phyloP scores from a whole-genome alignment of 2,113 vertebrate genomes.

The Fregata magnificens region DNA sequence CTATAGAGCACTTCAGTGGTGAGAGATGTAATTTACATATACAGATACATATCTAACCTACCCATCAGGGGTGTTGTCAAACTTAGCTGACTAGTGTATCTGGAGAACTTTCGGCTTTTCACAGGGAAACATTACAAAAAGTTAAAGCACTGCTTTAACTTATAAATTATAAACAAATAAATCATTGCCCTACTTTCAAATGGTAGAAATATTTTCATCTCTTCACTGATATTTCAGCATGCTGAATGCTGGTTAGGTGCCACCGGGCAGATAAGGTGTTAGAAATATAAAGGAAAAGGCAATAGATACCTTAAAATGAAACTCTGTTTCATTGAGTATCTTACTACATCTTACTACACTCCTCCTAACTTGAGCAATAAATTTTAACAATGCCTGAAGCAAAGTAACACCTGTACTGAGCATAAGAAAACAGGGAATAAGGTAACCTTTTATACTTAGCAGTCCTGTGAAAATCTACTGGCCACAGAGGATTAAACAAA shows the following conservation, averaged over 20 bases:
- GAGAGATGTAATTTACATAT: not conserved
- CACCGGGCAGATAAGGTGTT: not conserved
- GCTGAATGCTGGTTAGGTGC: not conserved
- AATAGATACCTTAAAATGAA: not conserved
- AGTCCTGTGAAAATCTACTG: not conserved
- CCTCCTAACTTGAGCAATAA: not conserved
- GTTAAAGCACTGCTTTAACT: not conserved
- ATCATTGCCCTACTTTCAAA: not conserved
- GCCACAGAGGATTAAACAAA: not conserved
- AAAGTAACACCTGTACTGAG: not conserved
- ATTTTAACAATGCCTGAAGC: not conserved
- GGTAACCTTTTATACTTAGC: not conserved
- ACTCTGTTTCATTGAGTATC: not conserved
- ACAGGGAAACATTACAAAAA: not conserved
- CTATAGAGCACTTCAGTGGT: not conserved
- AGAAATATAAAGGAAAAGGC: not conserved
- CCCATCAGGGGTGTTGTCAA: not conserved
- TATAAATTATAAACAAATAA: not conserved
- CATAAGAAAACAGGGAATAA: not conserved
- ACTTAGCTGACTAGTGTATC: not conserved
- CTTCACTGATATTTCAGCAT: not conserved
- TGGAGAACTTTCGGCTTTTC: not conserved
- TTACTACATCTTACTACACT: not conserved
- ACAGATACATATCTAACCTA: not conserved
- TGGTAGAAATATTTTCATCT: not conserved